These are phyloP conservation scores for Amphilophus citrinellus DNA, from an alignment of 2,113 vertebrate genomes.

Conservation along the genomic window DNA sequence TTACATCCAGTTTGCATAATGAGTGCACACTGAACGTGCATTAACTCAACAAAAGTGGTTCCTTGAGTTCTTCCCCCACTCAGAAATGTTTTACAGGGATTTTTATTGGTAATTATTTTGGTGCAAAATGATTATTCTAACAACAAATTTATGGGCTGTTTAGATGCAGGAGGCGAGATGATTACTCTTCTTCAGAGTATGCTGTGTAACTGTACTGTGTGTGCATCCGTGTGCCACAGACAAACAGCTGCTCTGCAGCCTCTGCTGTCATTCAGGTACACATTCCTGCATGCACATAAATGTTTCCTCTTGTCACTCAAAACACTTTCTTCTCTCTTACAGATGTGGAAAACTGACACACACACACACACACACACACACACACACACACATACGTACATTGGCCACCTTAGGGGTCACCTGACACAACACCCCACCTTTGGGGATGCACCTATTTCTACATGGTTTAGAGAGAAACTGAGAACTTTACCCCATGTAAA, in stretches of 20 bases:
- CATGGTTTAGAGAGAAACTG: too few relatives aligned
- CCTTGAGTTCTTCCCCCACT: neutral
- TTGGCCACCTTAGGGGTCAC: too few relatives aligned
- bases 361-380: constrained; percentile 13
- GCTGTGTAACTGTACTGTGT: neutral
- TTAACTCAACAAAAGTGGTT: constrained; percentile 7
- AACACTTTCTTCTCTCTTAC: neutral
- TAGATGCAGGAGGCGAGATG: neutral
- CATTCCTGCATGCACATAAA: neutral
- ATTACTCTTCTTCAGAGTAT: constrained; percentile 14
- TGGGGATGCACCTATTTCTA: too few relatives aligned
- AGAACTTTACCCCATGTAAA: too few relatives aligned
- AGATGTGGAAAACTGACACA: neutral
- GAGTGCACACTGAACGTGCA: neutral
- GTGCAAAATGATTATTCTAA: constrained; percentile 35
- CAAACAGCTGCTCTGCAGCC: neutral
- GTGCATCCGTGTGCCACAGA: neutral
- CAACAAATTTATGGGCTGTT: neutral
- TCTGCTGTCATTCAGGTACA: neutral
- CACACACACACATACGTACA: neutral
- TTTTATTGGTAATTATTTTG: constrained; percentile 32
- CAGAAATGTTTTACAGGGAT: neutral
- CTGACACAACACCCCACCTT: too few relatives aligned
- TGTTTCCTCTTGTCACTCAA: neutral
- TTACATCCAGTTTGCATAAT: neutral